These are phyloP conservation scores for Rotaria socialis DNA, from an alignment of 2,888 invertebrate genomes.

Conservation along the genomic window DNA sequence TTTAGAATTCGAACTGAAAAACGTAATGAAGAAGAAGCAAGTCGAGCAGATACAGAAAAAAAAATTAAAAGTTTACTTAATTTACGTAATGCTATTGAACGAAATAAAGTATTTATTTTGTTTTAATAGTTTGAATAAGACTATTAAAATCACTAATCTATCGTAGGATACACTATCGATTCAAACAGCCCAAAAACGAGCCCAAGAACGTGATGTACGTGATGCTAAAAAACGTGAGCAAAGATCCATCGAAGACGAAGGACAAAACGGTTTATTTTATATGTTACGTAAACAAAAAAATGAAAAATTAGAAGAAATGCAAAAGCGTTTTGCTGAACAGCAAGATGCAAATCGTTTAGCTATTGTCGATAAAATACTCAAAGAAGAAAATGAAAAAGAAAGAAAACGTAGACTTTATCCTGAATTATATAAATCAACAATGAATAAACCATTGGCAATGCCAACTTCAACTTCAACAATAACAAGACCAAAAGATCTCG, in stretches of 20 bases:
- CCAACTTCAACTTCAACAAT: slow-evolving; percentile 11
- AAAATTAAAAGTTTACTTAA: slow-evolving; percentile 43
- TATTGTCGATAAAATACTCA: slow-evolving; percentile 45
- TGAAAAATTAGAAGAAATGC: slow-evolving; percentile 43
- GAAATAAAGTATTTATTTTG: slow-evolving; percentile 37
- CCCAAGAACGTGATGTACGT: neutral
- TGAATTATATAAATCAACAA: slow-evolving; percentile 34
- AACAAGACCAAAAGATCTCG: neutral
- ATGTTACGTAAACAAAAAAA: slow-evolving; percentile 42
- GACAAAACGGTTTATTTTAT: slow-evolving; percentile 44
- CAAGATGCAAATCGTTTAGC: slow-evolving; percentile 40
- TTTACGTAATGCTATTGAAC: slow-evolving; percentile 42
- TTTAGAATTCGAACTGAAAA: slow-evolving; percentile 40
- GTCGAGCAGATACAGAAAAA: slow-evolving; percentile 5
- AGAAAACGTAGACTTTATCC: slow-evolving; percentile 46
- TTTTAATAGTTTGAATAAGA: neutral
- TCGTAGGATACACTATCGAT: neutral
- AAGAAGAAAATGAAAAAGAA: slow-evolving; percentile 45
- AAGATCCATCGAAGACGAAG: slow-evolving; percentile 27
- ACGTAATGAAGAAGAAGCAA: slow-evolving; percentile 38
- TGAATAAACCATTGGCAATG: neutral
- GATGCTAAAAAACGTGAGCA: slow-evolving; percentile 31
- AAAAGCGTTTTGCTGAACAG: slow-evolving; percentile 41
- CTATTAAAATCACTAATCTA: neutral
- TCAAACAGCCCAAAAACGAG: slow-evolving; percentile 37